Base-by-base conservation (phyloP, 2,797 vertebrate species). In the Lithobates pipiens region DNA sequence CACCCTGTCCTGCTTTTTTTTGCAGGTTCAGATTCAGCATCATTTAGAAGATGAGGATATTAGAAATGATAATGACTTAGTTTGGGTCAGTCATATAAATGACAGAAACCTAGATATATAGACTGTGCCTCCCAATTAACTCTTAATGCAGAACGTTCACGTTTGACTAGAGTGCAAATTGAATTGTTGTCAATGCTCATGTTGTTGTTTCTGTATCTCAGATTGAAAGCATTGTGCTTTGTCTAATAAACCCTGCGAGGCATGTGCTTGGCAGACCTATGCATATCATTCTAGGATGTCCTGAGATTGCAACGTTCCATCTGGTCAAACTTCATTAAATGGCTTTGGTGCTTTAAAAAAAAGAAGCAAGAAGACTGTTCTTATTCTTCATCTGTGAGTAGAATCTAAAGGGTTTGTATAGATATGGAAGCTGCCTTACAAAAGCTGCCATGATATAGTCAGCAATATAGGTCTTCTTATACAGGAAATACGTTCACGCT, bases 291-390 rank as follows among this genome's bases (percentile, higher is more conserved):
- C 16, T 70, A 67, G 65, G 44, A 69, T 71, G 23, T 70, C 13
- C 25, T 23, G 68, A 77, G 25, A 27, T 46, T 34, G 15, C 75
- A 65, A 46, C 13, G 83, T 63, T 78, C 68, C 39, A 25, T 44
- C 46, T n/a, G 39, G 44, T 18, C 16, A 23, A 36, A 78, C n/a
- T 79, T 65, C 70, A 79, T 79, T 73, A 65, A 63, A 85, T 79
- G 83, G 42, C 83, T 85, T 85, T 70, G 57, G 54, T 54, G 46
- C 57, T 71, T 78, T 27, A 42, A 50, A 69, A 69, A 65, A 44
- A 80, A 67, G 27, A 39, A 10, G 29, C 39, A 65, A 82, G 61
- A 68, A 44, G 73, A 70, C 54, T 65, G 44, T 75, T 75, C 29
- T 13, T 42, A 32, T 13, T 50, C 25, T 13, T 50, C 25, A 8